These are phyloP conservation scores for Heliconius cydno DNA, from an alignment of 2,888 invertebrate genomes.

Conservation along the genomic window DNA sequence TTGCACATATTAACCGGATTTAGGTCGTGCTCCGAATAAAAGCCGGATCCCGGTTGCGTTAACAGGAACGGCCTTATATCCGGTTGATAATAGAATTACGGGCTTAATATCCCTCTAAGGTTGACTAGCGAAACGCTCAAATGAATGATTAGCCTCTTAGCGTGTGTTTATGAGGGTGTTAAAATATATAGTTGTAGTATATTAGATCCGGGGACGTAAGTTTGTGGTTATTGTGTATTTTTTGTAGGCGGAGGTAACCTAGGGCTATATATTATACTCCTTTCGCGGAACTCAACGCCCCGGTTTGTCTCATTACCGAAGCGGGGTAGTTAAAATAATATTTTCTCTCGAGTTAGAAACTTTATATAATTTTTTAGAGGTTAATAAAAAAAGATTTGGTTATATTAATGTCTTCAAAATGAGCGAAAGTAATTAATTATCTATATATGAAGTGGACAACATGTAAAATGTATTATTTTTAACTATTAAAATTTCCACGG, in stretches of 20 bases:
- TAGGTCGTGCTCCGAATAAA: constrained; percentile 26
- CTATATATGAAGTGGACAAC: background rate
- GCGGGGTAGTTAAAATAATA: too few relatives aligned
- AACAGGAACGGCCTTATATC: constrained; percentile 32
- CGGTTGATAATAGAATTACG: constrained; percentile 34
- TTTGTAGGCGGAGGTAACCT: background rate
- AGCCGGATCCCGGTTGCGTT: constrained; percentile 28
- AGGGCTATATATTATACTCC: background rate
- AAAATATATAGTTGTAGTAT: background rate
- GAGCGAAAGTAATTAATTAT: too few relatives aligned
- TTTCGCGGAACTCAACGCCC: background rate
- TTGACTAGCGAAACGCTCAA: constrained; percentile 16
- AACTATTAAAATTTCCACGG: background rate
- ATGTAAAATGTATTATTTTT: background rate
- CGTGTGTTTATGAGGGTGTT: constrained; percentile 13
- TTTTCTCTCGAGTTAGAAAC: too few relatives aligned
- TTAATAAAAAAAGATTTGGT: too few relatives aligned
- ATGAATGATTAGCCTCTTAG: constrained; percentile 25
- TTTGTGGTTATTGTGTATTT: background rate
- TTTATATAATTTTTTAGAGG: too few relatives aligned
- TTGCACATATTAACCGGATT: constrained; percentile 36
- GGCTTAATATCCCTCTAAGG: constrained; percentile 27
- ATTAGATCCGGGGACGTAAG: background rate
- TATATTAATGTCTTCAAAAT: too few relatives aligned
- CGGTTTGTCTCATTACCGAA: too few relatives aligned